Conservation (phyloP, 1,140 invertebrate genomes). For the Drosophila mojavensis region DNA sequence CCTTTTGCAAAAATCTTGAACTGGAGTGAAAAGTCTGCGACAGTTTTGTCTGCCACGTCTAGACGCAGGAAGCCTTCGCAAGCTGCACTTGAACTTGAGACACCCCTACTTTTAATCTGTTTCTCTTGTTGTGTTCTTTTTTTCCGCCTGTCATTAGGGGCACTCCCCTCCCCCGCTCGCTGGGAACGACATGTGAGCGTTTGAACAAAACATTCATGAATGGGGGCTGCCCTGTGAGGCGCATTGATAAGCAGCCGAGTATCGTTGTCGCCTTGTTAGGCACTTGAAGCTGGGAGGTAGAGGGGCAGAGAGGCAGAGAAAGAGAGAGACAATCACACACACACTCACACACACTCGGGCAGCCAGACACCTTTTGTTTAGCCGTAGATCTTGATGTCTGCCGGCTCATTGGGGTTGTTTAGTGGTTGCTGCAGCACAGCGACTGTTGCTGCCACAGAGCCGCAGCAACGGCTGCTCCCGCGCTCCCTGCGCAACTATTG, state of each 20-base stretch:
- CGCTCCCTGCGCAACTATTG: conserved; percentile 35
- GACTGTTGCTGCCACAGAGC: conserved; percentile 9
- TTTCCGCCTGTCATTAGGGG: not conserved
- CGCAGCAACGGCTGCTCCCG: not conserved
- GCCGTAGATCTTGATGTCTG: conserved; percentile 51
- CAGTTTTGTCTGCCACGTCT: conserved; percentile 30
- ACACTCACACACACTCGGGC: conserved; percentile 5
- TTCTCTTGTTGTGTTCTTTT: not conserved
- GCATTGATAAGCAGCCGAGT: conserved; percentile 25
- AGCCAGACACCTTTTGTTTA: conserved; percentile 50
- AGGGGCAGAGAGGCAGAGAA: not conserved
- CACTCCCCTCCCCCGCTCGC: not conserved
- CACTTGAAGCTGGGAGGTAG: not conserved
- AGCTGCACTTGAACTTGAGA: conserved; percentile 55
- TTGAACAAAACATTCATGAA: conserved; percentile 40
- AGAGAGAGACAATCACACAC: conserved; percentile 18
- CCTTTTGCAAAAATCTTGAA: conserved; percentile 24
- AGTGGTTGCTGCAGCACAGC: conserved; percentile 4
- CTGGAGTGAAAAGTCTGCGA: conserved; percentile 8
- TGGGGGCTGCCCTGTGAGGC: conserved; percentile 11
- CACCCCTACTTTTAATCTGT: conserved; percentile 10
- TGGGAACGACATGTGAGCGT: conserved; percentile 18
- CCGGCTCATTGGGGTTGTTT: conserved; percentile 31
- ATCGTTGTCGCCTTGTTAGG: conserved; percentile 21
- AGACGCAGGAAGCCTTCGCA: conserved; percentile 45